Conservation (phyloP, 2,888 invertebrate species). For the Cheilosia scutellata region DNA sequence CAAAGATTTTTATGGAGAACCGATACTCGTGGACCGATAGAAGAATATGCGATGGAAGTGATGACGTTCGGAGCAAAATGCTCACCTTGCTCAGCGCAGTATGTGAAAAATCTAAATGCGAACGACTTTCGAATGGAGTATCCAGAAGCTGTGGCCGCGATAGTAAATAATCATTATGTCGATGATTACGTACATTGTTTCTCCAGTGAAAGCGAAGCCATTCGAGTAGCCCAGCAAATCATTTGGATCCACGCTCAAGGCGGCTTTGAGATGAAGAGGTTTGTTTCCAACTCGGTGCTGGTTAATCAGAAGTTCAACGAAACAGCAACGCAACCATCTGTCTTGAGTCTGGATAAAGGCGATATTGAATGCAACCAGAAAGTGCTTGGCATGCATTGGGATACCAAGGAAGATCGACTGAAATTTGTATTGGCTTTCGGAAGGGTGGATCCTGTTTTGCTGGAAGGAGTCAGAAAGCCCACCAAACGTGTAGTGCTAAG, state of each 20-base stretch:
- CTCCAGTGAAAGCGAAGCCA: conserved; percentile 21
- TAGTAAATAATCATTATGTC: conserved; percentile 63
- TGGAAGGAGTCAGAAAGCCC: conserved; percentile 43
- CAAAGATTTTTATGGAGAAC: conserved; percentile 78
- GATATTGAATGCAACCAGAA: conserved; percentile 38
- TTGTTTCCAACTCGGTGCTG: conserved; percentile 40
- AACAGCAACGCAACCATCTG: background rate
- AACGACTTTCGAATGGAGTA: conserved; percentile 34
- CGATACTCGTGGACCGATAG: background rate
- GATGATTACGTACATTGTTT: conserved; percentile 56
- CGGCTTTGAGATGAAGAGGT: conserved; percentile 36
- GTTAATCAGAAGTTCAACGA: conserved; percentile 14
- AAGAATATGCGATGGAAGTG: conserved; percentile 70
- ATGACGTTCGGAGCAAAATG: conserved; percentile 77
- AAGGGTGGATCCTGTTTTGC: conserved; percentile 26
- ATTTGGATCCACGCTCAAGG: too few species aligned
- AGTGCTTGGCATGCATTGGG: conserved; percentile 76
- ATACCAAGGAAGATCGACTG: conserved; percentile 62
- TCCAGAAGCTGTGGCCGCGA: conserved; percentile 53
- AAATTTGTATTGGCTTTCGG: conserved; percentile 62
- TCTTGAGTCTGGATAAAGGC: conserved; percentile 30
- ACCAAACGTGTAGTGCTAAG: conserved; percentile 76
- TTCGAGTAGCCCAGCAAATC: too few species aligned
- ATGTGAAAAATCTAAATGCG: conserved; percentile 68
- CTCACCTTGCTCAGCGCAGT: conserved; percentile 69